Percentiles rank a stretch among this genome's conserved stretches.
These are phyloP conservation scores for Indicator maculatus DNA, from an alignment of 2,113 vertebrate genomes.

Conservation along the genomic window DNA sequence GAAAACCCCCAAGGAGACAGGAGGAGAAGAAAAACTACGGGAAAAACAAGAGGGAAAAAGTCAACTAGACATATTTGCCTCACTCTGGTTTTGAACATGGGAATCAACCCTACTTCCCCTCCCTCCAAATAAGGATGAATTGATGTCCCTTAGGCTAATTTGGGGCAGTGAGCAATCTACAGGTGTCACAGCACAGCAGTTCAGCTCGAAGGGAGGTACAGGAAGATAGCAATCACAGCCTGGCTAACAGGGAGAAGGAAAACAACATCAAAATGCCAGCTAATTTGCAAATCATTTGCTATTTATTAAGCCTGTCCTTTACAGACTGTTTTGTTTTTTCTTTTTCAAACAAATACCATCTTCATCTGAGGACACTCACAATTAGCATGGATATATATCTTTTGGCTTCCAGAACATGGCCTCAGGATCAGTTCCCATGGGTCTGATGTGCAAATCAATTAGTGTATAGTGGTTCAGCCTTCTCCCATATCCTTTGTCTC, in stretches of 20 bases:
- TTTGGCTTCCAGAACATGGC: background rate
- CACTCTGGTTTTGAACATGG: background rate
- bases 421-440: background rate
- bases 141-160: background rate
- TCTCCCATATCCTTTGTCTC: background rate
- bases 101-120: background rate
- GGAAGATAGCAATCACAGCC: background rate
- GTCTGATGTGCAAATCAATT: conserved; percentile 4
- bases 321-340: background rate
- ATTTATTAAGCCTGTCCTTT: conserved; percentile 30
- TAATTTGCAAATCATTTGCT: conserved; percentile 58
- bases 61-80: background rate
- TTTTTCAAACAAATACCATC: background rate
- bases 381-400: background rate
- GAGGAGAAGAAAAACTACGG: background rate
- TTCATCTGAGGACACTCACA: background rate
- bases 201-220: background rate
- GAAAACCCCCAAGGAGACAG: background rate
- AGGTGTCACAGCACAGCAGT: background rate
- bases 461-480: background rate
- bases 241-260: background rate
- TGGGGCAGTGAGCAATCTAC: background rate
- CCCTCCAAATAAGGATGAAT: background rate
- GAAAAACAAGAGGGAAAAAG: background rate
- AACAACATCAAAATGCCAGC: conserved; percentile 7